phyloP scores from a whole-genome alignment of 2,888 invertebrate species.

The Congeria kusceri region DNA sequence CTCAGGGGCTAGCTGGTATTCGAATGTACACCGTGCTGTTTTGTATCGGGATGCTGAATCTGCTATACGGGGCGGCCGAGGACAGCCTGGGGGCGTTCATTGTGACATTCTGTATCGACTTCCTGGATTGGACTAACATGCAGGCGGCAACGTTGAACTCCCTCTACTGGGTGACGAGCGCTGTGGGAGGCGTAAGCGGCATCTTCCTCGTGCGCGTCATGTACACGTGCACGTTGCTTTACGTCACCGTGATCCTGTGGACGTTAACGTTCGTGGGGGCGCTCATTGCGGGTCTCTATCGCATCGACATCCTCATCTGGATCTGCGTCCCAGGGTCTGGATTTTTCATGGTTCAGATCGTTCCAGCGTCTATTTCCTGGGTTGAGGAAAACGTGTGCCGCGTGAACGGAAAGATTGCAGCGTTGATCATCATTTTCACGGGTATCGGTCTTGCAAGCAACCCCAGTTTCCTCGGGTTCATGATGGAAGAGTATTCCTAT shows the following conservation, averaged over 20 bases:
- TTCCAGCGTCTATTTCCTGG: slow-evolving; percentile 42
- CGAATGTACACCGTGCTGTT: slow-evolving; percentile 8
- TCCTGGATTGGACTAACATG: slow-evolving; percentile 24
- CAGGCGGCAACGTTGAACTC: slow-evolving; percentile 15
- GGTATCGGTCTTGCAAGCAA: slow-evolving; percentile 23
- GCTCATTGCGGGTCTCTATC: neutral
- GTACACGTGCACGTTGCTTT: neutral
- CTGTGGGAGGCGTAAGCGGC: slow-evolving; percentile 27
- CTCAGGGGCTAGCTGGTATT: neutral
- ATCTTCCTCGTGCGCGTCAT: slow-evolving; percentile 13
- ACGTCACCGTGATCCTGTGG: slow-evolving; percentile 15
- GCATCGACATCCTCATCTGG: slow-evolving; percentile 21
- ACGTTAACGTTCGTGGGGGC: neutral
- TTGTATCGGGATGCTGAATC: slow-evolving; percentile 2
- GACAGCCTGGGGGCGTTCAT: slow-evolving; percentile 28
- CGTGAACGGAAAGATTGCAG: slow-evolving; percentile 32
- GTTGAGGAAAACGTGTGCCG: slow-evolving; percentile 29
- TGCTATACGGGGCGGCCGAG: slow-evolving; percentile 30
- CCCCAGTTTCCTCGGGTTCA: slow-evolving; percentile 34
- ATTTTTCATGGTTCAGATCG: slow-evolving; percentile 24
- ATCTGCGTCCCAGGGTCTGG: slow-evolving; percentile 29
- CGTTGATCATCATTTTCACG: slow-evolving; percentile 23
- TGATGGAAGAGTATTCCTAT: slow-evolving; percentile 40
- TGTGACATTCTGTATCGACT: slow-evolving; percentile 27
- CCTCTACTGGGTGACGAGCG: slow-evolving; percentile 36